These are phyloP conservation scores for Carlito syrichta DNA, from an alignment of 2,113 vertebrate species.

Conservation along the genomic window DNA sequence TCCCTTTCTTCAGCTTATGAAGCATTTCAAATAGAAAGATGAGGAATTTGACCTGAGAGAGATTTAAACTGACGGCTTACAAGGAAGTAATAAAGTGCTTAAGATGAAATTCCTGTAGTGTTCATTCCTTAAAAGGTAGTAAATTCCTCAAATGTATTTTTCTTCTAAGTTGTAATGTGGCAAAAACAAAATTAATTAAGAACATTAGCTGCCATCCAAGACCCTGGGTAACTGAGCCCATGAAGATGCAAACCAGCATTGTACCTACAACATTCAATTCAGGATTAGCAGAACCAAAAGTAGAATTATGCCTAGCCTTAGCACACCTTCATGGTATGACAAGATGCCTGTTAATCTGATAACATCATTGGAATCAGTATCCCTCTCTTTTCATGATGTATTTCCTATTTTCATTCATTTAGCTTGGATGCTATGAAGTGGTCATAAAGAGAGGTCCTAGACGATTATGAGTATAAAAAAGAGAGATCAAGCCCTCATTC, in stretches of 20 bases:
- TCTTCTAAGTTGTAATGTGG: not conserved
- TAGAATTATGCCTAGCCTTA: not conserved
- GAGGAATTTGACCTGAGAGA: conserved; percentile 9
- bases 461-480: not conserved
- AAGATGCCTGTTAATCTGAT: not conserved
- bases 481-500: not conserved
- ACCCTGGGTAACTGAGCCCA: not conserved
- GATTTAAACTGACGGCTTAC: conserved; percentile 15
- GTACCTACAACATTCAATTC: not conserved
- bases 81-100: conserved; percentile 19
- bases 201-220: not conserved
- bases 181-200: not conserved
- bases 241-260: not conserved
- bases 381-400: not conserved
- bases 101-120: conserved; percentile 6
- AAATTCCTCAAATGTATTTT: not conserved
- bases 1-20: not conserved
- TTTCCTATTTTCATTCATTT: not conserved
- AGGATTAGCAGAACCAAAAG: not conserved
- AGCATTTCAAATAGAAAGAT: conserved; percentile 10
- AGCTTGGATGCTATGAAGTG: not conserved
- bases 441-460: not conserved
- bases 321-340: not conserved
- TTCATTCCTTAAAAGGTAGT: conserved; percentile 25
- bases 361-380: not conserved